phyloP scores from a whole-genome alignment of 1,140 invertebrate species.

The Drosophila ironensis region DNA sequence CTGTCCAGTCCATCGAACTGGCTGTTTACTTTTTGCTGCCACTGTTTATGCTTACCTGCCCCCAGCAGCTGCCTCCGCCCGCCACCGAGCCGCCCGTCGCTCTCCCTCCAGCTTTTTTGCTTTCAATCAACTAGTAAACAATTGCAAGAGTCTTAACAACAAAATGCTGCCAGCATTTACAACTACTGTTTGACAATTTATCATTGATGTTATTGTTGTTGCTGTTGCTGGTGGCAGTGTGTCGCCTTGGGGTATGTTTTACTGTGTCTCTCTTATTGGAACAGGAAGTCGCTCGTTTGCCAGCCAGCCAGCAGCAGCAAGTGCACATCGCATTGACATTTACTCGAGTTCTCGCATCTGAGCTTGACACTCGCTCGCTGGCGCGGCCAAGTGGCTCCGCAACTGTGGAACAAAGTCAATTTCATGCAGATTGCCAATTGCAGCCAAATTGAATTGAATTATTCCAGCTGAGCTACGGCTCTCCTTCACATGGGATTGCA shows the following conservation, averaged over 20 bases:
- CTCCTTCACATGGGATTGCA: neutral
- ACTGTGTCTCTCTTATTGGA: constrained; percentile 63
- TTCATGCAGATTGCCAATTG: constrained; percentile 14
- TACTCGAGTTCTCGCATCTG: constrained; percentile 29
- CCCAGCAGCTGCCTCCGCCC: neutral
- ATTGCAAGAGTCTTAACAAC: constrained; percentile 38
- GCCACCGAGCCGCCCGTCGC: neutral
- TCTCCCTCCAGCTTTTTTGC: constrained; percentile 7
- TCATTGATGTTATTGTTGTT: constrained; percentile 56
- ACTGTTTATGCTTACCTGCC: constrained; percentile 69
- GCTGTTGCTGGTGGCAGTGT: constrained; percentile 14
- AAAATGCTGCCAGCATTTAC: constrained; percentile 19
- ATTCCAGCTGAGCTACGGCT: constrained; percentile 6
- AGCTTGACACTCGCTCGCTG: constrained; percentile 11
- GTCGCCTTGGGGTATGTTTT: constrained; percentile 38
- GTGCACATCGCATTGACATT: constrained; percentile 66
- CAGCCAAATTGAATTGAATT: constrained; percentile 21
- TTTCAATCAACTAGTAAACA: constrained; percentile 58
- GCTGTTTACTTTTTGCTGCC: constrained; percentile 70
- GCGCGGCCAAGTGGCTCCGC: constrained; percentile 19
- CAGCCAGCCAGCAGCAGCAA: constrained; percentile 39
- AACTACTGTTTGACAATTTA: constrained; percentile 77
- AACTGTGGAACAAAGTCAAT: constrained; percentile 29
- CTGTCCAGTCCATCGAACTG: constrained; percentile 45
- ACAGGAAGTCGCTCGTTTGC: constrained; percentile 77